Base-by-base conservation (phyloP, 2,888 invertebrate species). In the Allacma fusca region DNA sequence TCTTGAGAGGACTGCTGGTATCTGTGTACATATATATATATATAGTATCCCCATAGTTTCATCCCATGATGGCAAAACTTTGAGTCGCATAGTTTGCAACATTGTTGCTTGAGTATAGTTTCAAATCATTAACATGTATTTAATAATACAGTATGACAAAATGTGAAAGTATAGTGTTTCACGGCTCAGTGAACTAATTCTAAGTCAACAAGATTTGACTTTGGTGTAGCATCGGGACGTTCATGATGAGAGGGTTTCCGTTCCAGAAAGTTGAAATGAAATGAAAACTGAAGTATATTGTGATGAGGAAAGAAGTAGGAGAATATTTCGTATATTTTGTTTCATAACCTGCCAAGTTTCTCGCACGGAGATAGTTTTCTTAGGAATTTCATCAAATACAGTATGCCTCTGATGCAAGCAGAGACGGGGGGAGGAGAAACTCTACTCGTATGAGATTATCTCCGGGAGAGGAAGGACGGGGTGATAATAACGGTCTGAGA, bases 391-490 rank as follows among this genome's bases (percentile, higher is more conserved):
- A 70, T 70, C 24, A 70, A 70, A n/a, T n/a, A n/a, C n/a, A n/a
- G 34, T 7, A 16, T 50, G 5, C 50, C n/a, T 50, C 50, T 50
- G 19, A 50, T 50, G 50, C 50, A 16, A 50, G 50, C 50, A 50
- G 50, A n/a, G 70, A 23, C 23, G 21, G 72, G 50, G 29, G 59
- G 34, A 72, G 72, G 72, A 59, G 40, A 34, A 19, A 34, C 4
- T n/a, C n/a, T 26, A 62, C 26, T 12, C 7, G 21, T 26, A 62
- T n/a, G 13, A 59, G 73, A 73, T 73, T 64, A 73, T 73, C 73
- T 29, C 29, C 24, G 28, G 12, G 40, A 73, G 73, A 64, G 64
- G 64, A 64, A 73, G 73, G 62, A 40, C 62, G 59, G 62, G 64
- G 19, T 73, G 73, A 73, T 62, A 73, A 73, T 28, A 57, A 23